A percentile compares a stretch with the other conserved stretches of the same genome.
phyloP scores from a whole-genome alignment of 2,888 invertebrate genomes.

The Aproaerema taeniolella region DNA sequence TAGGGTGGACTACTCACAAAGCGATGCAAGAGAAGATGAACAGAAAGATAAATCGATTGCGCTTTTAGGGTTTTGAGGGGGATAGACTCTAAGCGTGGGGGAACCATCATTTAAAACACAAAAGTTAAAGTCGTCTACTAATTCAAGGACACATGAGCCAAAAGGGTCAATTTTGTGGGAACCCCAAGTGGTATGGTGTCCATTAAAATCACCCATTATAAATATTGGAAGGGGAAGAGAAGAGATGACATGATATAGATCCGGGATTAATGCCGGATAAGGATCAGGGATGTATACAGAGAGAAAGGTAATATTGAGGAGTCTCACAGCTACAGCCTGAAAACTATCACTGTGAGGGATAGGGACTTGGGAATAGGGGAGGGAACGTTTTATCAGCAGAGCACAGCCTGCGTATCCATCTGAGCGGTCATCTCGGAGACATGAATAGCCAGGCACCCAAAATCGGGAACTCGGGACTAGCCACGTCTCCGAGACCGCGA shows the following conservation, averaged over 20 bases:
- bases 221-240: conserved; percentile 11
- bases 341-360: conserved; percentile 5
- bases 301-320: conserved; percentile 12
- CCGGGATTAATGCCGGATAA: conserved; percentile 1
- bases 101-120: conserved; percentile 12
- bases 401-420: conserved; percentile 22
- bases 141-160: background rate
- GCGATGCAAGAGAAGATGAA: conserved; percentile 11
- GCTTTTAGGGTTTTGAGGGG: conserved; percentile 9
- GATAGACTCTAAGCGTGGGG: conserved; percentile 7
- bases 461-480: conserved; percentile 4
- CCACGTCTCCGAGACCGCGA: conserved; percentile 22
- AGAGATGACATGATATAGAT: conserved; percentile 8
- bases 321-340: conserved; percentile 15
- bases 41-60: conserved; percentile 14
- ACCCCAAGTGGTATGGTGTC: conserved; percentile 3
- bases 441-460: conserved; percentile 18
- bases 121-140: conserved; percentile 5
- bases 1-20: conserved; percentile 5
- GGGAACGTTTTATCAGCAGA: conserved; percentile 3
- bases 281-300: conserved; percentile 19
- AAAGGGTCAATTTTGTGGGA: background rate
- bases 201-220: conserved; percentile 17
- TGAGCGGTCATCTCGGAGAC: conserved; percentile 22
- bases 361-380: conserved; percentile 9